Percentiles rank a stretch among this genome's conserved stretches.
Evolutionary conservation across 92 coral and sea anemone species (phyloP).

Genomic region (Epizoanthus fatuus): DNA sequence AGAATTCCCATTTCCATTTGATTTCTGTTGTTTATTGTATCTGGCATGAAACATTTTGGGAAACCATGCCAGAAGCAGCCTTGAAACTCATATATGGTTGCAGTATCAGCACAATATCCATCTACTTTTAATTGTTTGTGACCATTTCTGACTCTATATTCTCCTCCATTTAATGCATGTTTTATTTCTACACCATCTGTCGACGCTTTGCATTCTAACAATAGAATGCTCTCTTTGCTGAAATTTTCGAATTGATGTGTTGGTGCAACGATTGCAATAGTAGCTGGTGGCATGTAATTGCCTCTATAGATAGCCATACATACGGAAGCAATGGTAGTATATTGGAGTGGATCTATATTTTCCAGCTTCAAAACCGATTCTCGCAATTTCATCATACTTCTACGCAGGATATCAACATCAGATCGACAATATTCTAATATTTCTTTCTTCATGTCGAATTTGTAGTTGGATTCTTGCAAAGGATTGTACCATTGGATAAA

Average conservation of each 20-base stretch:
- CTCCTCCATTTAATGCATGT: constrained; percentile 51
- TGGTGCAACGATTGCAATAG: too few species aligned
- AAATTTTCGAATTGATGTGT: too few species aligned
- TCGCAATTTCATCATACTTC: constrained; percentile 11
- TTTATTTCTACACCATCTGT: constrained; percentile 32
- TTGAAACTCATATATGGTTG: constrained; percentile 35
- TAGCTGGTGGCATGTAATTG: too few species aligned
- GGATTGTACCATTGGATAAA: constrained; percentile 54
- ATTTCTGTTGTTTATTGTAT: constrained; percentile 17
- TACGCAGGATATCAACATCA: constrained; percentile 55
- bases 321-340: constrained; percentile 48
- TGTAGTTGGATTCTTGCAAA: neutral
- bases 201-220: too few species aligned
- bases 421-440: too few species aligned
- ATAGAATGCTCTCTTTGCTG: too few species aligned
- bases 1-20: neutral
- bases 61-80: constrained; percentile 62
- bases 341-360: constrained; percentile 42
- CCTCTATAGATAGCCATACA: constrained; percentile 53
- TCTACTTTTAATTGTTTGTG: constrained; percentile 38
- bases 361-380: neutral
- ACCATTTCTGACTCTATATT: too few species aligned
- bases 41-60: constrained; percentile 32
- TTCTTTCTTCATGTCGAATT: constrained; percentile 61
- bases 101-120: constrained; percentile 52